Base-by-base conservation (phyloP, 2,797 vertebrate species). In the Trichosurus vulpecula region DNA sequence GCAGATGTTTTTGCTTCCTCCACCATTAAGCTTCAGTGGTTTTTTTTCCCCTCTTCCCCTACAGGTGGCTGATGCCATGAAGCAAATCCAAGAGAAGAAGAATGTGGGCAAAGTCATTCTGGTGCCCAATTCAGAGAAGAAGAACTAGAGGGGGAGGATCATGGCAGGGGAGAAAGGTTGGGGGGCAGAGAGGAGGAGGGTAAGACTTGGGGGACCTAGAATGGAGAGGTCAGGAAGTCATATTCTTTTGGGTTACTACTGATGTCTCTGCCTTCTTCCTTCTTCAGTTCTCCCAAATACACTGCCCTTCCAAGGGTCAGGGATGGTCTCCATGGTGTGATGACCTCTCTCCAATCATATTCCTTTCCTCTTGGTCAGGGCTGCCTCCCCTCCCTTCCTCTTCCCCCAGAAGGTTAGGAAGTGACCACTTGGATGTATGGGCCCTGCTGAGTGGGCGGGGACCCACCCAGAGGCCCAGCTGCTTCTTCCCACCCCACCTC, bases 61-160 rank as follows among this genome's bases (percentile, higher is more conserved):
- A 51, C 98, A 99, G 99, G 99, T 99, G 98, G 99, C 98, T 6
- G 99, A 99, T 16, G 99, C 99, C 98, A 99, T 99, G 99, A 99
- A 99, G 96, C 99, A 99, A 98, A 99, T 99, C 99, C 99, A 99
- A 96, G 99, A 99, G 98, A 99, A 99, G 98, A 99, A 99, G 98
- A 99, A 99, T 61, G 98, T 99, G 54, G 99, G 99, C 97, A 99
- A 99, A 98, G 99, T 99, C 92, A 98, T 99, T 98, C 99, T 99
- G 98, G 99, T 99, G 97, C 99, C 99, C 2, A 96, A 94, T 41
- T 92, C 96, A 0, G 95, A 98, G 94, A 97, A 98, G 90, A 97
- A 97, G 58, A 95, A 96, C 92, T 96, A 95, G 93, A 30, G 11
- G 11, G 1, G 1, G 30, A 90, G 55, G 54, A 52, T 87, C 22